phyloP scores from a whole-genome alignment of 2,888 invertebrate species.

The Axea sp. region DNA sequence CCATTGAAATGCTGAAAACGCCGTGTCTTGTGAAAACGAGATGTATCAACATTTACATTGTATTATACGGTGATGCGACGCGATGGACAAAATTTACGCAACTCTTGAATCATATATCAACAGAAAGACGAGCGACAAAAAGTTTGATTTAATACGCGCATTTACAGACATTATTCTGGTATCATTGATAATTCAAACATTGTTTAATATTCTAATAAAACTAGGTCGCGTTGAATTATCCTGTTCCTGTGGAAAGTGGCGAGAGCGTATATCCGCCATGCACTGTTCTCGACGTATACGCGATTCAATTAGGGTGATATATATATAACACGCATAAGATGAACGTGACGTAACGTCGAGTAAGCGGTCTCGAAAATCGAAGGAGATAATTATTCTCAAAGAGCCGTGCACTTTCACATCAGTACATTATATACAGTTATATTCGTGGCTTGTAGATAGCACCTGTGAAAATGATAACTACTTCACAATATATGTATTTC shows the following conservation, averaged over 20 bases:
- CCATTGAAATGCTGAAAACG: too few species aligned
- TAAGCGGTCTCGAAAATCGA: slow-evolving; percentile 62
- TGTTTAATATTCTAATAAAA: slow-evolving; percentile 55
- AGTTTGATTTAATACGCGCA: slow-evolving; percentile 18
- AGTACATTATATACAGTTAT: slow-evolving; percentile 57
- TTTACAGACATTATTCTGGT: slow-evolving; percentile 29
- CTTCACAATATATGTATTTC: slow-evolving; percentile 44
- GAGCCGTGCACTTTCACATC: slow-evolving; percentile 60
- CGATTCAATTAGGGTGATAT: slow-evolving; percentile 58
- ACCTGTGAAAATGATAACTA: slow-evolving; percentile 52
- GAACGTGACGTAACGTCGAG: slow-evolving; percentile 60
- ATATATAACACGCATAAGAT: slow-evolving; percentile 59
- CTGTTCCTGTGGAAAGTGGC: slow-evolving; percentile 51
- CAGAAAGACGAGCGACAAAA: background rate
- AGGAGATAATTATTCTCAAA: slow-evolving; percentile 62
- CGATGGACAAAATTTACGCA: slow-evolving; percentile 3
- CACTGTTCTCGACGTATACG: slow-evolving; percentile 53
- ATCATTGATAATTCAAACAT: slow-evolving; percentile 51
- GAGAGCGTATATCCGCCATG: slow-evolving; percentile 48
- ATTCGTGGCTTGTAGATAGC: slow-evolving; percentile 43
- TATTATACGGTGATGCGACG: background rate
- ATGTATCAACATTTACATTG: background rate
- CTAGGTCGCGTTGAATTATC: slow-evolving; percentile 53
- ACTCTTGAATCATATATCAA: slow-evolving; percentile 3
- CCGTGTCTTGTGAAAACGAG: too few species aligned